phyloP scores from a whole-genome alignment of 2,113 vertebrate genomes.

The Puma concolor region DNA sequence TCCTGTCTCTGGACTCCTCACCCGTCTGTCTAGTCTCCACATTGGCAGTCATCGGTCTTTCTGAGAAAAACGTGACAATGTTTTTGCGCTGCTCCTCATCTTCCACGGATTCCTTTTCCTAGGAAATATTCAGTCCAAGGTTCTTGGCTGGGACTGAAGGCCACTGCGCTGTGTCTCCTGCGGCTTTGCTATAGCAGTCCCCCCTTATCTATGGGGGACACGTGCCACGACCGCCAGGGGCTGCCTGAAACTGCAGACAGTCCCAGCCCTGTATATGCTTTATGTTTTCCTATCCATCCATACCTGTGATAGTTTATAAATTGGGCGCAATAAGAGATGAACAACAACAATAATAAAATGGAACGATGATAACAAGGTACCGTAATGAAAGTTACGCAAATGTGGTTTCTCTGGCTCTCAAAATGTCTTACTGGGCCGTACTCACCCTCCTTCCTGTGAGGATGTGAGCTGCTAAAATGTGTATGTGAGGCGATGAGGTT shows the following conservation, averaged over 20 bases:
- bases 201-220: not conserved
- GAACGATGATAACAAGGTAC: not conserved
- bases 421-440: not conserved
- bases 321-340: not conserved
- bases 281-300: not conserved
- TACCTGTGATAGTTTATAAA: not conserved
- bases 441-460: not conserved
- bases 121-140: not conserved
- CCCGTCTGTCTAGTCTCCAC: conserved; percentile 54
- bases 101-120: not conserved
- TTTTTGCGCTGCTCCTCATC: not conserved
- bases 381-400: not conserved
- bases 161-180: not conserved
- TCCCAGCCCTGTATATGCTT: not conserved
- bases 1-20: conserved; percentile 44
- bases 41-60: conserved; percentile 45
- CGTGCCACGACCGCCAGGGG: not conserved
- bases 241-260: not conserved
- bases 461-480: not conserved
- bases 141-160: not conserved
- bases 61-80: conserved; percentile 42
- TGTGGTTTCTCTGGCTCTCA: not conserved
- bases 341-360: not conserved
- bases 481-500: not conserved
- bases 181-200: not conserved